Percentiles rank a stretch among this genome's conserved stretches.
Evolutionary conservation across 2,797 vertebrate species (phyloP).

Genomic region (Squalus acanthias): DNA sequence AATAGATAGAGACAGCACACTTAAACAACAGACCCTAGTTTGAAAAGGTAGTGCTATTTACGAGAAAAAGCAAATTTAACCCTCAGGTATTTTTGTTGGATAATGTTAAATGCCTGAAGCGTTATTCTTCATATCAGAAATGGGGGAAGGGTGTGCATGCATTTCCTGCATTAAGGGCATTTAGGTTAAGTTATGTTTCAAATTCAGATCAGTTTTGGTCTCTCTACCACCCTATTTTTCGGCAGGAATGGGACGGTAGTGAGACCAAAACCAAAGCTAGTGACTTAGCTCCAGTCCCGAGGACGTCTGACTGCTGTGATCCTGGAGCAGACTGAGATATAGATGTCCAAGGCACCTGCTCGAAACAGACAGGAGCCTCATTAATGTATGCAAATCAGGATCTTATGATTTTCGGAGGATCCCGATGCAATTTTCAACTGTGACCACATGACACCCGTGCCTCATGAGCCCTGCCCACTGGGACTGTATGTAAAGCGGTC

Average conservation of each 20-base stretch:
- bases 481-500: not conserved
- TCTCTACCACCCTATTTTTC: not conserved
- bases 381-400: not conserved
- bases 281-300: not conserved
- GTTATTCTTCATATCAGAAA: not conserved
- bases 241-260: not conserved
- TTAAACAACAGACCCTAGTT: not conserved
- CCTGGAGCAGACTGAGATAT: not conserved
- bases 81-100: not conserved
- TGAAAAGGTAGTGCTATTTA: not conserved
- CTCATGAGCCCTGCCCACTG: not conserved
- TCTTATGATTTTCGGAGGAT: not conserved
- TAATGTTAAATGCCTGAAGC: not conserved
- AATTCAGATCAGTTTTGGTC: not conserved
- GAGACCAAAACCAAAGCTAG: not conserved
- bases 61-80: not conserved
- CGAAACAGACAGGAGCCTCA: not conserved
- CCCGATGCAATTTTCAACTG: not conserved
- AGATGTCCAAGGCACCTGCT: not conserved
- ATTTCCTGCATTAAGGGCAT: not conserved
- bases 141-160: not conserved
- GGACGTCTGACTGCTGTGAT: not conserved
- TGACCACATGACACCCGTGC: not conserved
- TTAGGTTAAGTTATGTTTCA: not conserved
- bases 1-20: not conserved